Base-by-base conservation (phyloP, 2,797 vertebrate species). In the Sciurus carolinensis region DNA sequence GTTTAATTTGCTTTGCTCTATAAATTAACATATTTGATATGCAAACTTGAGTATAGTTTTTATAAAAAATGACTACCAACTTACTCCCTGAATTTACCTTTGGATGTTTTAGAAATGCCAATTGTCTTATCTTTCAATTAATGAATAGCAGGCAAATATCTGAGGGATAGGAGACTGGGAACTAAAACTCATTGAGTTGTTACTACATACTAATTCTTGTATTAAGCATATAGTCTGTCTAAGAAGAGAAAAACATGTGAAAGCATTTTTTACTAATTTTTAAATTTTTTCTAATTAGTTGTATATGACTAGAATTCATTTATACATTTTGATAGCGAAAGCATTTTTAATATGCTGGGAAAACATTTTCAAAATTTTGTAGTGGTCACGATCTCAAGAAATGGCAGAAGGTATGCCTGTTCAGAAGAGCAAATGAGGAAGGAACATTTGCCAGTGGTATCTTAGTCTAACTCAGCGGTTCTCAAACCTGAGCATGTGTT, bases 351-450 rank as follows among this genome's bases (percentile, higher is more conserved):
- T 81, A 69, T 13, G 71, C 22, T 50, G 83, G 28, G 47, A 87
- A 87, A 86, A 86, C 13, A n/a, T 72, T 91, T 96, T 91, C n/a
- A 84, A 20, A 93, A 94, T 42, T 47, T 87, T 80, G 36, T 62
- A 67, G 24, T 14, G 1, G 8, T 14, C n/a, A 22, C 66, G 9
- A 30, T 76, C 5, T 57, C 42, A 75, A 87, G 22, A 82, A 89
- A 36, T 67, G 90, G 81, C 1, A 72, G 57, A 96, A 90, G 79
- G 10, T 1, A 90, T 79, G 75, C 22, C 18, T 36, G 22, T 24
- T 71, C n/a, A 69, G 12, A 96, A 85, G 6, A 93, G 67, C 66
- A 90, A 87, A 76, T 59, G 14, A 44, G 6, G 11, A 10, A 39
- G 13, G 66, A 6, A 28, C 13, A 52, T 92, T 91, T 91, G 6